A percentile compares a stretch with the other conserved stretches of the same genome.
These are phyloP conservation scores for Nannobrachium achirus DNA, from an alignment of 2,113 vertebrate genomes.

Conservation along the genomic window DNA sequence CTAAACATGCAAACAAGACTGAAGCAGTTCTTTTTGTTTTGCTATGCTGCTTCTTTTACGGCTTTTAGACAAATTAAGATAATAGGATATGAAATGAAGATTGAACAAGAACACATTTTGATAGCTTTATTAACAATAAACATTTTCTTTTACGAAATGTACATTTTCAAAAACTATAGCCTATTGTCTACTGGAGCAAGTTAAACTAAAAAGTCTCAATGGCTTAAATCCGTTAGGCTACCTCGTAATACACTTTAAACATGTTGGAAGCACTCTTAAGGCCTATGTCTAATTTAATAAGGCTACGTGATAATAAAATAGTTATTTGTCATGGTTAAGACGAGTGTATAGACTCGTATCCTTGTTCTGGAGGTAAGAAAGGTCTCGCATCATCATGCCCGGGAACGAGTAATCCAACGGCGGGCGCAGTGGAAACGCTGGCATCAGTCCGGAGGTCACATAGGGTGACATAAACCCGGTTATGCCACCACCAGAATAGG, in stretches of 20 bases:
- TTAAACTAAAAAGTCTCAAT: neutral
- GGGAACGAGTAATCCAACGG: constrained; percentile 83
- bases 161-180: constrained; percentile 36
- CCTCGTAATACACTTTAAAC: neutral
- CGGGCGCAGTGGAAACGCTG: constrained; percentile 82
- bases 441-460: constrained; percentile 82
- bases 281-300: neutral
- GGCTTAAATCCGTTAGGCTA: neutral
- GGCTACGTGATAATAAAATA: neutral
- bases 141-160: constrained; percentile 45
- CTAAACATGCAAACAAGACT: too few species aligned
- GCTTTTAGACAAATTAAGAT: too few species aligned
- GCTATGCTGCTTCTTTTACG: too few species aligned
- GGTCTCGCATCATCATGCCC: constrained; percentile 82
- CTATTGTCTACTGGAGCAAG: neutral
- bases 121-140: constrained; percentile 57
- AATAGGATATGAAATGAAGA: neutral
- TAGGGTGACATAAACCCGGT: constrained; percentile 84
- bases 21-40: too few species aligned
- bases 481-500: constrained; percentile 81
- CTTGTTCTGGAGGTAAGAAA: constrained; percentile 81
- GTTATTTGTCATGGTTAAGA: constrained; percentile 73
- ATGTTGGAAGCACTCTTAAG: constrained; percentile 22
- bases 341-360: constrained; percentile 77
- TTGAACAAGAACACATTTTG: constrained; percentile 2